Evolutionary conservation across 2,113 vertebrate species (phyloP).

Genomic region (Poecile atricapillus): DNA sequence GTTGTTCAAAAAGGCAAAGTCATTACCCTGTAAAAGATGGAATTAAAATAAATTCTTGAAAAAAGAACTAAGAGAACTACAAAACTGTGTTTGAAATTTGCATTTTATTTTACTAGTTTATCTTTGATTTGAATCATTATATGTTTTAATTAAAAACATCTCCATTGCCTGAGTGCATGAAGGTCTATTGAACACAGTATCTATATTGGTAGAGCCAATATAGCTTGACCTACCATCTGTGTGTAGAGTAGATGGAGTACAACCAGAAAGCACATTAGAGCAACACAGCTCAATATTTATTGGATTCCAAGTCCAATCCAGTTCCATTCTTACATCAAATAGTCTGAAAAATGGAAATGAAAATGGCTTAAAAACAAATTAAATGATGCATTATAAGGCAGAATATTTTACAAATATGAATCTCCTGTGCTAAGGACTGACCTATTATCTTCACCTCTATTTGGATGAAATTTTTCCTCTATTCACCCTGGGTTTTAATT

Average conservation of each 20-base stretch:
- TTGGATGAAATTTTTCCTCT: background rate
- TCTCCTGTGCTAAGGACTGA: background rate
- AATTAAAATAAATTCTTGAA: background rate
- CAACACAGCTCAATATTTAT: conserved; percentile 17
- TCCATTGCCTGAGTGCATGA: background rate
- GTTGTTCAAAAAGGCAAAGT: background rate
- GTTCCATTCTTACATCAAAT: background rate
- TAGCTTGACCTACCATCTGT: background rate
- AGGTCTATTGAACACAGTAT: background rate
- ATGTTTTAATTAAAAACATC: background rate
- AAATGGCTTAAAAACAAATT: background rate
- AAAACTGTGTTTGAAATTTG: background rate
- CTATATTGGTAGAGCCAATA: background rate
- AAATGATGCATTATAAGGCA: background rate
- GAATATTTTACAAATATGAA: background rate
- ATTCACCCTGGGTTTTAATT: background rate
- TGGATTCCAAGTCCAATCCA: background rate
- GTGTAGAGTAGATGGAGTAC: background rate
- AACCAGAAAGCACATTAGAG: background rate
- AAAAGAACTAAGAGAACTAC: background rate
- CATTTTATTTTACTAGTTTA: background rate
- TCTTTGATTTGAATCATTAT: background rate
- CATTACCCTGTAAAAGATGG: background rate
- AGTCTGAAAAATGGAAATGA: background rate
- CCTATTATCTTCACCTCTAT: background rate